These are phyloP conservation scores for Isurus oxyrinchus DNA, from an alignment of 2,113 vertebrate species.

Conservation along the genomic window DNA sequence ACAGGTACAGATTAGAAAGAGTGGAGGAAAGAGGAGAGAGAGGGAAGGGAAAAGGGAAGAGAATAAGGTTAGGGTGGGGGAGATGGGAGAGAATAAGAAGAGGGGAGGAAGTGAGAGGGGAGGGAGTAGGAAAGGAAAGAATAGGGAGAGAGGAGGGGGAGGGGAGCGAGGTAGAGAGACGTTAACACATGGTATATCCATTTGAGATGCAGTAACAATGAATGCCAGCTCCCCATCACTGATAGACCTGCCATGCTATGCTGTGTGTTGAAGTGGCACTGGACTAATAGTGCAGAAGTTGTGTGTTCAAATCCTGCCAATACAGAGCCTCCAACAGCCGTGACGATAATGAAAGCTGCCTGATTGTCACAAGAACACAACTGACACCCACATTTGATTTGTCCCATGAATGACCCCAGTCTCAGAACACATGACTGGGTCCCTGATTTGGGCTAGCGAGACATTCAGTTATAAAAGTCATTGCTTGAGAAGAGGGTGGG, in stretches of 20 bases:
- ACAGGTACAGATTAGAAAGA: too few species aligned
- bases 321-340: neutral
- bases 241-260: neutral
- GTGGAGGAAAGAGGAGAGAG: neutral
- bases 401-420: neutral
- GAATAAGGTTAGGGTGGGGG: neutral
- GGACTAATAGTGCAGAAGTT: neutral
- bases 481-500: neutral
- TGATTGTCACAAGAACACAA: neutral
- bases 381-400: neutral
- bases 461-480: neutral
- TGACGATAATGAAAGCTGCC: neutral
- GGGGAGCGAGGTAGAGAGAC: neutral
- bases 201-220: neutral
- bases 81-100: neutral
- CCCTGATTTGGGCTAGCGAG: neutral
- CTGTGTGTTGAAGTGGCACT: neutral
- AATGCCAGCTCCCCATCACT: neutral
- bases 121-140: too few species aligned
- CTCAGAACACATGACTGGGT: neutral
- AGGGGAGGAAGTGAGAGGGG: too few species aligned
- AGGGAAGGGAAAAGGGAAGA: neutral
- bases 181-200: neutral
- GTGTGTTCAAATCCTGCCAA: neutral
- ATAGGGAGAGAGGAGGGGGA: neutral